A percentile compares a stretch with the other conserved stretches of the same genome.
Conservation (phyloP, 2,797 vertebrate genomes). For the Onychomys arenicola region DNA sequence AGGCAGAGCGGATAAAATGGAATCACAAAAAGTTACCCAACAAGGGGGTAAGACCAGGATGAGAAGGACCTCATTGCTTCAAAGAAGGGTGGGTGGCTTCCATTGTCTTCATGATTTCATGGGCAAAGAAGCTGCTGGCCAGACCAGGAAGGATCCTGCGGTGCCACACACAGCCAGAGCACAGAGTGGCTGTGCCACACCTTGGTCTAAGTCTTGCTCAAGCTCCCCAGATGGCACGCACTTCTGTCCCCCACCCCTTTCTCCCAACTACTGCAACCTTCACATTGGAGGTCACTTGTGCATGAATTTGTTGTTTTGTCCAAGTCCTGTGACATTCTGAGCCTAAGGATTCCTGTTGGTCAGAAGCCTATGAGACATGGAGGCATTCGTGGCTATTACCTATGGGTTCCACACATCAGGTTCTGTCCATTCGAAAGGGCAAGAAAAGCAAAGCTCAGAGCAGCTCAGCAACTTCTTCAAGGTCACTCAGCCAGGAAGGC, state of each 20-base stretch:
- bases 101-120: background rate
- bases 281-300: background rate
- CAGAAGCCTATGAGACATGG: too few relatives aligned
- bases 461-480: background rate
- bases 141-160: too few relatives aligned
- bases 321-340: background rate
- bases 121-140: background rate
- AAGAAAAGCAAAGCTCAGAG: background rate
- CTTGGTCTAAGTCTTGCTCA: too few relatives aligned
- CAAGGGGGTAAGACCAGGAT: too few relatives aligned
- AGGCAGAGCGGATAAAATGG: background rate
- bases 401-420: background rate
- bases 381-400: background rate
- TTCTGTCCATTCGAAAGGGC: background rate
- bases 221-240: background rate
- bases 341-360: background rate
- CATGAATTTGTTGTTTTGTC: background rate
- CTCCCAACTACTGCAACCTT: fast-evolving
- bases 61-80: background rate
- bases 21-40: background rate
- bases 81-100: too few relatives aligned
- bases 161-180: background rate
- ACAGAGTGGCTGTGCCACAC: background rate
- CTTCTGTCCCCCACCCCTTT: background rate
- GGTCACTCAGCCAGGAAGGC: background rate